phyloP scores from a whole-genome alignment of 2,888 invertebrate species.

The Clitarchus hookeri region DNA sequence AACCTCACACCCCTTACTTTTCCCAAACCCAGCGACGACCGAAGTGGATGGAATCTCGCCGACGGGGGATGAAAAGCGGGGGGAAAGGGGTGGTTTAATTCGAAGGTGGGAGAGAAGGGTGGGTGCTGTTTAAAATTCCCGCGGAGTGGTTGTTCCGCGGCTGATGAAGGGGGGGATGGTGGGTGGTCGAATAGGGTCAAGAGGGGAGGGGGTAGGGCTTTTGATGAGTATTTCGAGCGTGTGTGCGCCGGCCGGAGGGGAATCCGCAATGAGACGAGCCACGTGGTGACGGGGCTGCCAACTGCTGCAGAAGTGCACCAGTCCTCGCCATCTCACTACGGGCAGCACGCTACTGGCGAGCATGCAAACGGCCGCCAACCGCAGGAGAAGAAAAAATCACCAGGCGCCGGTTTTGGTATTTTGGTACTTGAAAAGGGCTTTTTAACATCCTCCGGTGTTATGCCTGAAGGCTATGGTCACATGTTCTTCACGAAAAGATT shows the following conservation, averaged over 20 bases:
- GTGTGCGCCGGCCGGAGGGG: not conserved
- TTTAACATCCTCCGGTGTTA: too few relatives aligned
- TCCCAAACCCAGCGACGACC: not conserved
- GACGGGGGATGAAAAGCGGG: not conserved
- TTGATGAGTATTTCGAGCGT: conserved; percentile 22
- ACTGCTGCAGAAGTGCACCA: conserved; percentile 1
- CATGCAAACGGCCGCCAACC: too few relatives aligned
- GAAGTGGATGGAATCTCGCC: not conserved
- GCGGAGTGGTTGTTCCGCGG: not conserved
- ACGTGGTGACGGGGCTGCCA: conserved; percentile 25
- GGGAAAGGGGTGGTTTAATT: not conserved
- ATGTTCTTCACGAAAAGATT: too few relatives aligned
- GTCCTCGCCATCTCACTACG: too few relatives aligned
- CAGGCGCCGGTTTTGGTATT: too few relatives aligned
- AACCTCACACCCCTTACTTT: not conserved
- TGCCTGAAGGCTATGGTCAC: too few relatives aligned
- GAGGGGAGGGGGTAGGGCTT: not conserved
- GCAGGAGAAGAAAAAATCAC: too few relatives aligned
- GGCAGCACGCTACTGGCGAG: not conserved
- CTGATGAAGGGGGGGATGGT: not conserved
- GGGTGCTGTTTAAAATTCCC: conserved; percentile 17
- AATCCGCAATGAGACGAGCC: conserved; percentile 19
- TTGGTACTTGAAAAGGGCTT: too few relatives aligned
- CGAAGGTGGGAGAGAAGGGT: not conserved
- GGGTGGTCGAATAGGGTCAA: not conserved